Percentiles rank a stretch among this genome's conserved stretches.
Conservation (phyloP, 35 echinoderm and acorn worm species). For the Chiridota heheva region DNA sequence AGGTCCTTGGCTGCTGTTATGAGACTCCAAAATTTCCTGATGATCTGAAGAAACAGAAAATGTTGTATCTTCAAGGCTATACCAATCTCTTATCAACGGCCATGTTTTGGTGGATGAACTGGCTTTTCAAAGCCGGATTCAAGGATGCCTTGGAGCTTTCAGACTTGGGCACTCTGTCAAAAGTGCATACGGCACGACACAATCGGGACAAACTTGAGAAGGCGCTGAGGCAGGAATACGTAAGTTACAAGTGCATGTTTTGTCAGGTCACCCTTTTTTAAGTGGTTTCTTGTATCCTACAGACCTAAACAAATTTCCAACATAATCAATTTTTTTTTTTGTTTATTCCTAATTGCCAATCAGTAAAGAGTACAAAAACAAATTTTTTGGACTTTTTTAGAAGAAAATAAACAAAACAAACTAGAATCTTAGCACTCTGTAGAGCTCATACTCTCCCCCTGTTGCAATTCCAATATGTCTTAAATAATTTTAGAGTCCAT, state of each 20-base stretch:
- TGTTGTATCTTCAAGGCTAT: slow-evolving; percentile 81
- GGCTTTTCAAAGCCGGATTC: slow-evolving; percentile 78
- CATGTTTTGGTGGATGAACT: slow-evolving; percentile 92
- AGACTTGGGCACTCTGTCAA: slow-evolving; percentile 69
- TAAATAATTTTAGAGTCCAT: too few relatives aligned
- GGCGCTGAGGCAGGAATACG: slow-evolving; percentile 71
- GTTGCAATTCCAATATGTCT: too few relatives aligned
- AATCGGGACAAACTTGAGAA: slow-evolving; percentile 65
- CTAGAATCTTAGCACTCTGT: too few relatives aligned
- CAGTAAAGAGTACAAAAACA: too few relatives aligned
- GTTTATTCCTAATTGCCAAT: background rate
- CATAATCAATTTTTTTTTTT: background rate
- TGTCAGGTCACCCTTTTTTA: background rate
- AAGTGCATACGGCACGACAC: slow-evolving; percentile 58
- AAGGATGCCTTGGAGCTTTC: slow-evolving; percentile 71
- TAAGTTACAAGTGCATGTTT: background rate
- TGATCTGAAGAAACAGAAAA: slow-evolving; percentile 76
- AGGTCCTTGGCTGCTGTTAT: too few relatives aligned
- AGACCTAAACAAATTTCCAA: too few relatives aligned
- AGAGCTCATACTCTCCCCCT: too few relatives aligned
- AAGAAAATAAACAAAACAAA: too few relatives aligned
- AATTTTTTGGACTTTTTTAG: too few relatives aligned
- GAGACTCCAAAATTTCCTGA: slow-evolving; percentile 45
- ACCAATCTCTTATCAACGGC: slow-evolving; percentile 67
- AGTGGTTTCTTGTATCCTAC: too few relatives aligned